phyloP scores from a whole-genome alignment of 2,888 invertebrate species.

The Eupithecia subumbrata region DNA sequence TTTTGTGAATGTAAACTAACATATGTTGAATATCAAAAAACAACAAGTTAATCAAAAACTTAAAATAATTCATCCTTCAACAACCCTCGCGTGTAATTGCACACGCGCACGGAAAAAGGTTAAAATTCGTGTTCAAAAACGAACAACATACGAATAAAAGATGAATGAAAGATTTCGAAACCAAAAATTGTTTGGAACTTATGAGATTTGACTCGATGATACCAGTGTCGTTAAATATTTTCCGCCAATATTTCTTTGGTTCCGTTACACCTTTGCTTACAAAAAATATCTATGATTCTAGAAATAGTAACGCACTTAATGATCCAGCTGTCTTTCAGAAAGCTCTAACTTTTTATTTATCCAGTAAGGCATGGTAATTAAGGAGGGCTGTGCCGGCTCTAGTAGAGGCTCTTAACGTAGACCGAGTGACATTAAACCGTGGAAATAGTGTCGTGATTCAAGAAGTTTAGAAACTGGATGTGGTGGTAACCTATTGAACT shows the following conservation, averaged over 20 bases:
- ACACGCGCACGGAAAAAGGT: too few species aligned
- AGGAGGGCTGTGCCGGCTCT: conserved; percentile 61
- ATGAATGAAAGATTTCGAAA: background rate
- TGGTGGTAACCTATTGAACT: conserved; percentile 45
- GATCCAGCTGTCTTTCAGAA: conserved; percentile 15
- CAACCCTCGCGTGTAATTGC: too few species aligned
- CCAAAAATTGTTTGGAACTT: background rate
- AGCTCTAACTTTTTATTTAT: conserved; percentile 62
- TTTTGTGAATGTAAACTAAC: too few species aligned
- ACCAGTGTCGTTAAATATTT: background rate
- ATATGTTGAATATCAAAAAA: too few species aligned
- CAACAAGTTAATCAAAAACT: too few species aligned
- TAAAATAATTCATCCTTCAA: too few species aligned
- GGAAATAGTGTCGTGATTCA: conserved; percentile 55
- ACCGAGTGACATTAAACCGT: conserved; percentile 60
- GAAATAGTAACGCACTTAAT: background rate
- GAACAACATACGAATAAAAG: background rate
- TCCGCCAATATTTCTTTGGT: background rate
- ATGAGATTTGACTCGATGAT: background rate
- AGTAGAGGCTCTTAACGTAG: conserved; percentile 60
- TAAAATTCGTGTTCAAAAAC: too few species aligned
- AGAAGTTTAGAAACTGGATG: conserved; percentile 50
- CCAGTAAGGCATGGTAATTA: conserved; percentile 72
- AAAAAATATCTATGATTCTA: background rate
- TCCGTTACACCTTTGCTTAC: background rate